Base-by-base conservation (phyloP, 2,113 vertebrate species). In the Nothobranchius kuhntae region DNA sequence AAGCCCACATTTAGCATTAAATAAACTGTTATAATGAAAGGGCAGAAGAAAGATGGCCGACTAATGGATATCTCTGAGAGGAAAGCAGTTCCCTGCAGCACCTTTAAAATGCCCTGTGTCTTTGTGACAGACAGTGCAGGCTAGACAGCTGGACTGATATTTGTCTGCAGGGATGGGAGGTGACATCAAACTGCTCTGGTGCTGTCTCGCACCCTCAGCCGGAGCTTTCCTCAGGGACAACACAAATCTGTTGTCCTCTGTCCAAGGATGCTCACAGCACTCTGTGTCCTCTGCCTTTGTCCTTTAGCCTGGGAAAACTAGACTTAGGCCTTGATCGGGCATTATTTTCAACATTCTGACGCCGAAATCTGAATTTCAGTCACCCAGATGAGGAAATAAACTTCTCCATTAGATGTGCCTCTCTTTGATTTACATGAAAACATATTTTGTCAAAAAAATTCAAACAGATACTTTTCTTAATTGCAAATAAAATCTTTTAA, bases 181-280 rank as follows among this genome's bases (percentile, higher is more conserved):
- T 70, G 80, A 82, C 56, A n/a, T 68, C 15, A 38, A 55, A 47
- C 60, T 8, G 15, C 36, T 55, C 35, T 10, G 50, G 30, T 38
- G 15, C 57, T 14, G 65, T 59, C 79, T 79, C 53, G 60, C 78
- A 53, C 68, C 73, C 55, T 62, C 65, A 60, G 53, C 64, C 9
- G 0, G 26, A 7, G 4, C 24, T 24, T 47, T 71, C 80, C 64
- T 14, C 54, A 12, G 71, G 74, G 73, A 81, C 50, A 42, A 4
- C 47, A 45, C 58, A 38, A 58, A 76, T 55, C 61, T 47, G 62
- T 66, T 53, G 17, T 72, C 59, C 57, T 59, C 61, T 62, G 47
- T 58, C 3, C 71, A 84, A 45, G 9, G 48, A 83, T 71, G 82
- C 73, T 71, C 47, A 40, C 9, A 38, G 35, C 38, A 2, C 38